phyloP scores from a whole-genome alignment of 2,113 vertebrate genomes.

The Leiothrix lutea region DNA sequence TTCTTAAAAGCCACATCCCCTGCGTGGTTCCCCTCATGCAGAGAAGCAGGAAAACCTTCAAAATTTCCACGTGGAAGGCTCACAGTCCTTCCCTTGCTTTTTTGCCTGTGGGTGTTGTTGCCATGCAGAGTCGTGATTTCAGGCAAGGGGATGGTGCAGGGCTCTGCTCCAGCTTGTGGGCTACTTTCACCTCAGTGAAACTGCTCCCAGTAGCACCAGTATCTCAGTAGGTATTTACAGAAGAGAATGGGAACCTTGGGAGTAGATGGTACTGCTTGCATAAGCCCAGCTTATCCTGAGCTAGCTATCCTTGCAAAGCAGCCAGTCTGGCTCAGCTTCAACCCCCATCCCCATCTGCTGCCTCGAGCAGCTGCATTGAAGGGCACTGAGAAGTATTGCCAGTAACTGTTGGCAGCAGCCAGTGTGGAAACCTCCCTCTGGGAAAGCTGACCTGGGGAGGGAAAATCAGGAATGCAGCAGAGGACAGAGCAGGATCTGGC shows the following conservation, averaged over 20 bases:
- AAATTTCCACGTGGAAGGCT: background rate
- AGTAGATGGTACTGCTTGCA: background rate
- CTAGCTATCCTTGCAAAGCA: background rate
- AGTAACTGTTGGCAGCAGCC: slow-evolving; percentile 33
- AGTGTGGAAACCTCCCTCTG: background rate
- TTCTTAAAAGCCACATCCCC: background rate
- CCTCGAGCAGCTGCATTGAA: slow-evolving; percentile 50
- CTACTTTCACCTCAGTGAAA: background rate
- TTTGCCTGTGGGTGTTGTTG: background rate
- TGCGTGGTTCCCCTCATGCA: background rate
- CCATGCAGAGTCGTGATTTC: background rate
- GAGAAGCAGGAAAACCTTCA: background rate
- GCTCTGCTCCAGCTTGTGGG: background rate
- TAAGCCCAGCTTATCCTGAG: background rate
- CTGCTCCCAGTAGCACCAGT: background rate
- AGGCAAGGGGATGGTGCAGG: background rate
- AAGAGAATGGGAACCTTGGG: background rate
- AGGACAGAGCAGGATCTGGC: background rate
- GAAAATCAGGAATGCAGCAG: background rate
- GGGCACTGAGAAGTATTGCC: slow-evolving; percentile 30
- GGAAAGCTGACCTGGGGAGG: background rate
- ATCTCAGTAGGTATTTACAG: background rate
- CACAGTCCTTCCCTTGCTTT: background rate
- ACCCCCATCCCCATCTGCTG: slow-evolving; percentile 34
- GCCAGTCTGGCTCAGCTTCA: slow-evolving; percentile 35